Evolutionary conservation across 2,888 invertebrate species (phyloP).

Genomic region (Germaria angustata): DNA sequence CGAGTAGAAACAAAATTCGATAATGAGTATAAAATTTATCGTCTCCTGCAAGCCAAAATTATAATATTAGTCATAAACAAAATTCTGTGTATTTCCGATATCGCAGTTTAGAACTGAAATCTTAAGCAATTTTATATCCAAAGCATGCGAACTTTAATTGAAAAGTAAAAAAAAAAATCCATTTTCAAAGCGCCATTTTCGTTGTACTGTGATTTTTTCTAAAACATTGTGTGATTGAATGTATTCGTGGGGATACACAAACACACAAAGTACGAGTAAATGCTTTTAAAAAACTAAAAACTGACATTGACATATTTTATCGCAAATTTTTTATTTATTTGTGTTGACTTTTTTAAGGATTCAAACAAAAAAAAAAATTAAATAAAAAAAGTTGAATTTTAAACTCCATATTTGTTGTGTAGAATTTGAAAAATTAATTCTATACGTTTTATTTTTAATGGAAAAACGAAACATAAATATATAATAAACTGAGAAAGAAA

Average conservation of each 20-base stretch:
- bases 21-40: no score
- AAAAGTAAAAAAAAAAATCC: background rate
- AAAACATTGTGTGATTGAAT: background rate
- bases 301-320: slow-evolving; percentile 58
- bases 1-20: no score
- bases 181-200: background rate
- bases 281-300: slow-evolving; percentile 1
- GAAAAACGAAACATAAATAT: no score
- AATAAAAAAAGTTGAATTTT: slow-evolving; percentile 9
- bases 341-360: slow-evolving; percentile 1
- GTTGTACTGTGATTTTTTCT: background rate
- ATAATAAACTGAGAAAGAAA: slow-evolving; percentile 1
- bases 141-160: background rate
- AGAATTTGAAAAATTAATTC: slow-evolving; percentile 5
- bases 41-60: no score
- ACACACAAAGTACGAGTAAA: background rate
- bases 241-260: background rate
- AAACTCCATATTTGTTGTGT: slow-evolving; percentile 27
- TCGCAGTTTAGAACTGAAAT: no score
- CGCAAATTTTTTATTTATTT: slow-evolving; percentile 36
- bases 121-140: no score
- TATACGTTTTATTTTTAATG: background rate
- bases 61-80: no score
- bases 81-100: no score
- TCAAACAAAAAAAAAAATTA: background rate